Conservation (phyloP, 1,140 invertebrate species). For the Drosophila funebris region DNA sequence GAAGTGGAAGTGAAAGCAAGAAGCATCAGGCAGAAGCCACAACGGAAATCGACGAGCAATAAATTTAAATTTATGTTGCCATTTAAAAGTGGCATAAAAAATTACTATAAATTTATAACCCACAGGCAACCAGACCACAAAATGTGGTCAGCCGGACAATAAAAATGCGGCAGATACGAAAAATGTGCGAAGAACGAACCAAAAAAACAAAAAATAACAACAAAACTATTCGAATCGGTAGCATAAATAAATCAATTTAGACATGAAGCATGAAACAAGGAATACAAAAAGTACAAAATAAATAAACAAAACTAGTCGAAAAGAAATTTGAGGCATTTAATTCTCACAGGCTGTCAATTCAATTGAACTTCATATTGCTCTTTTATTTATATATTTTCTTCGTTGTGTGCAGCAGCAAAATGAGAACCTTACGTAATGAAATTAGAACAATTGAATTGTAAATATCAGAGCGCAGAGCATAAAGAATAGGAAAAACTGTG, state of each 20-base stretch:
- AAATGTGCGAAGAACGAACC: conserved; percentile 24
- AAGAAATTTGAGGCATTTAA: conserved; percentile 64
- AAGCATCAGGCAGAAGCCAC: conserved; percentile 15
- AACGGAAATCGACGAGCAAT: conserved; percentile 70
- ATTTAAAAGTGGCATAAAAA: conserved; percentile 68
- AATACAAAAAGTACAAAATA: too few relatives aligned
- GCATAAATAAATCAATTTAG: conserved; percentile 76
- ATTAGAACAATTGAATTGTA: conserved; percentile 83
- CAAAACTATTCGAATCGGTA: conserved; percentile 26
- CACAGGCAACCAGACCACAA: conserved; percentile 63
- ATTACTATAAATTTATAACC: conserved; percentile 72
- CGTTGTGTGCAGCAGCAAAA: too few relatives aligned
- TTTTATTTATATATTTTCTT: too few relatives aligned
- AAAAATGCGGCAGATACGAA: conserved; percentile 51
- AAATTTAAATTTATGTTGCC: conserved; percentile 77
- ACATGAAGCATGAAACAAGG: conserved; percentile 52
- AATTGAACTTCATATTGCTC: conserved; percentile 61
- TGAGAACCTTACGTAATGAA: conserved; percentile 55
- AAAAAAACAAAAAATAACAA: conserved; percentile 13
- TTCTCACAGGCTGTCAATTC: conserved; percentile 74
- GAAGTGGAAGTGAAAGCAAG: not conserved
- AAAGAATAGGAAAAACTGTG: conserved; percentile 20
- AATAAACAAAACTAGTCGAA: conserved; percentile 28
- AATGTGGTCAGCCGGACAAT: conserved; percentile 69
- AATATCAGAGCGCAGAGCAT: conserved; percentile 60